Base-by-base conservation (phyloP, 2,113 vertebrate species). In the Heterocephalus glaber region DNA sequence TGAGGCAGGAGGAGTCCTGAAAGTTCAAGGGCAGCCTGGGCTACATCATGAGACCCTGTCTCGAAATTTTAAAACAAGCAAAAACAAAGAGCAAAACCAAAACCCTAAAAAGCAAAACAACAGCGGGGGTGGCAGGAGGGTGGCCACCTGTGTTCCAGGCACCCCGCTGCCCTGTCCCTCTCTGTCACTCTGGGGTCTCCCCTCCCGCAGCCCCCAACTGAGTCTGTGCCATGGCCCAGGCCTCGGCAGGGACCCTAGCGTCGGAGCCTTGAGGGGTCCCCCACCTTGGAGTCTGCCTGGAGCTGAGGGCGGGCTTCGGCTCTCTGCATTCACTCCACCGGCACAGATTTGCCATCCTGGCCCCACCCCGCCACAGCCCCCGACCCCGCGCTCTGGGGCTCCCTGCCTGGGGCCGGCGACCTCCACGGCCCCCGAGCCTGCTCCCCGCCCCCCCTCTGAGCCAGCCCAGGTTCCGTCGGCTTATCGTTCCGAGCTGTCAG, bases 401-500 rank as follows among this genome's bases (percentile, higher is more conserved):
- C 4, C 63, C 41, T 49, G 52, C 76, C 52, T 49, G 14, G 61
- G 10, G 63, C 63, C 65, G n/a, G 14, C 19, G n/a, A 70, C 66
- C 66, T 8, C n/a, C 2, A 16, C 7, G 13, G n/a, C 63, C 66
- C 33, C 66, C 17, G n/a, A 68, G 66, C 66, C 66, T 68, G 66
- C 66, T 68, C n/a, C 35, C 16, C 79, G 82, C 72, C 44, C 80
- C 93, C n/a, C n/a, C n/a, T 60, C 35, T 77, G 80, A 79, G 82
- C 22, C 58, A 66, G 80, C 54, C 80, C 44, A 30, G 79, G 85
- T 54, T 68, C 95, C 47, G 47, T 38, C 80, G 0, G n/a, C n/a
- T n/a, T n/a, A n/a, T n/a, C n/a, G 44, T 74, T n/a, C 87, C 14
- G 82, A 90, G 84, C 97, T 95, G 96, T 98, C 97, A 94, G 92